Conservation (phyloP, 2,113 vertebrate species). For the Herpetotheres cachinnans region DNA sequence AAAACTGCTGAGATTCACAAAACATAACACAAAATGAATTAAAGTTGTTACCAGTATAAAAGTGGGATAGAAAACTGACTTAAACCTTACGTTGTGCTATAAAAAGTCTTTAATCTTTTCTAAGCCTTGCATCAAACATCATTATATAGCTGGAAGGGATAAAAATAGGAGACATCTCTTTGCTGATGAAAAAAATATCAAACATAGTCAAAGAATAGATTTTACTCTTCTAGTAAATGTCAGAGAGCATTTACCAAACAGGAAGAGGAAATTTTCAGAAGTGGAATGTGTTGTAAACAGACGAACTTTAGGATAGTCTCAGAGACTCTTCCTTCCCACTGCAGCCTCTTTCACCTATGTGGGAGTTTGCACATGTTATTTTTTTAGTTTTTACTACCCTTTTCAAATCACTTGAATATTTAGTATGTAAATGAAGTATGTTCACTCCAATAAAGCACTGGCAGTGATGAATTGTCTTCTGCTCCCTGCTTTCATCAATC, state of each 20-base stretch:
- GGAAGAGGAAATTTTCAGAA: not conserved
- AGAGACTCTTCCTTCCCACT: not conserved
- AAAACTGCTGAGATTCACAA: not conserved
- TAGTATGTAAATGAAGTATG: not conserved
- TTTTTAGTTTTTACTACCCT: not conserved
- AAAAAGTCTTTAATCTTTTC: not conserved
- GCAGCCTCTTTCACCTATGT: not conserved
- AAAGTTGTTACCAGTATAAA: not conserved
- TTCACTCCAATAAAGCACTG: not conserved
- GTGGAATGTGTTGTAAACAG: not conserved
- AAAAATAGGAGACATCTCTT: not conserved
- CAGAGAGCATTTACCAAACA: not conserved
- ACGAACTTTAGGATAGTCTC: not conserved
- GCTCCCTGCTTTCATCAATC: not conserved
- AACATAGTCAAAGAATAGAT: not conserved
- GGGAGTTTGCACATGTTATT: rapidly evolving
- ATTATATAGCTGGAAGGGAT: not conserved
- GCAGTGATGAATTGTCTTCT: not conserved
- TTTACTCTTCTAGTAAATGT: not conserved
- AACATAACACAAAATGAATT: not conserved
- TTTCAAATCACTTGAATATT: not conserved
- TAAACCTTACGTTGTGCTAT: not conserved
- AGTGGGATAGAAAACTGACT: not conserved
- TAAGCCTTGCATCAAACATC: not conserved
- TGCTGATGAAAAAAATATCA: not conserved